Conservation (phyloP, 1,140 invertebrate species). For the Drosophila carrolli region DNA sequence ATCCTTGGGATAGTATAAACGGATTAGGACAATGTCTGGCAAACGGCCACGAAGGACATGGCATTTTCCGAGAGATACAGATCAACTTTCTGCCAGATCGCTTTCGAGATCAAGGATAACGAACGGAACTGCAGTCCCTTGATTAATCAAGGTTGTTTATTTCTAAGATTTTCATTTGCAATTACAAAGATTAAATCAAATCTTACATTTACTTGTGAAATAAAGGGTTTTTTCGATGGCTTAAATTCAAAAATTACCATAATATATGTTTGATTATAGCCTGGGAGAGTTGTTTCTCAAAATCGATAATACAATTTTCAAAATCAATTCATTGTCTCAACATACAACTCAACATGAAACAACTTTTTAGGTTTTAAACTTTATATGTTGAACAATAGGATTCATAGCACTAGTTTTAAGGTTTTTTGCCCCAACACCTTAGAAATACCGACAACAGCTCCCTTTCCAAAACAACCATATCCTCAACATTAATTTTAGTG, state of each 20-base stretch:
- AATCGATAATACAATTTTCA: too few relatives aligned
- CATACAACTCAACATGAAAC: too few relatives aligned
- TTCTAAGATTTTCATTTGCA: background rate
- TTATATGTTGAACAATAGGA: too few relatives aligned
- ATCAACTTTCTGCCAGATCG: conserved; percentile 15
- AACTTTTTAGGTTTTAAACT: too few relatives aligned
- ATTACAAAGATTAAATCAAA: conserved; percentile 9
- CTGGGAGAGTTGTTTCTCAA: too few relatives aligned
- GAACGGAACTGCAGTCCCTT: background rate
- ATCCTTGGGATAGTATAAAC: conserved; percentile 37
- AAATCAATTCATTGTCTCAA: too few relatives aligned
- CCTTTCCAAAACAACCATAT: conserved; percentile 1
- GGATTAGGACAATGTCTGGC: conserved; percentile 22
- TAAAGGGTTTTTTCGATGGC: background rate
- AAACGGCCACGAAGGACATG: conserved; percentile 6
- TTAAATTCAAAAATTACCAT: background rate
- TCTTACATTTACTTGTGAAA: background rate
- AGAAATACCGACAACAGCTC: background rate
- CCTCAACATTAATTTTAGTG: conserved; percentile 1
- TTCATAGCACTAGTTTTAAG: too few relatives aligned
- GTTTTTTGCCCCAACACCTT: too few relatives aligned
- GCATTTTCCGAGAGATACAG: conserved; percentile 21
- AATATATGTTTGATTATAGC: background rate
- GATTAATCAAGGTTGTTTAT: conserved; percentile 6
- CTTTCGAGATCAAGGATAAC: background rate